phyloP scores from a whole-genome alignment of 2,888 invertebrate genomes.

The Morpho achilles region DNA sequence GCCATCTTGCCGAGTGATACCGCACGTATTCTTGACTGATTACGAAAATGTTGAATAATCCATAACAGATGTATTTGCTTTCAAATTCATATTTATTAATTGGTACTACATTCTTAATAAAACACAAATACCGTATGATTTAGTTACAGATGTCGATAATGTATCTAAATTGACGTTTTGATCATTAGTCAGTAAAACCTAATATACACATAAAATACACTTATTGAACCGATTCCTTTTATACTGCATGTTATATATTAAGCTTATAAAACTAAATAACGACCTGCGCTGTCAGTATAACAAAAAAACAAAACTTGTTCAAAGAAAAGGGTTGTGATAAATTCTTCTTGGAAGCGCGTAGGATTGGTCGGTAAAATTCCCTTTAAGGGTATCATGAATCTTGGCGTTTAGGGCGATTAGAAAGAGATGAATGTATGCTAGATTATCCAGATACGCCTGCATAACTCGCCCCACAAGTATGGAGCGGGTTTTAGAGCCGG shows the following conservation, averaged over 20 bases:
- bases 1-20: conserved; percentile 42
- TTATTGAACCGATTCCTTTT: background rate
- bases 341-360: conserved; percentile 64
- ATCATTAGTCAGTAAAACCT: background rate
- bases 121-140: no score
- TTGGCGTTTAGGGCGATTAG: conserved; percentile 59
- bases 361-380: conserved; percentile 63
- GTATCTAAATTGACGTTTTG: background rate
- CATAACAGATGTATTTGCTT: no score
- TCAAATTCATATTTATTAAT: no score
- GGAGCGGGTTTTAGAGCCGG: conserved; percentile 47
- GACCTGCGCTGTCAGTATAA: conserved; percentile 18
- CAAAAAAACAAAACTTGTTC: conserved; percentile 39
- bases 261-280: conserved; percentile 16
- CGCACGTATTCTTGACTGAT: conserved; percentile 21
- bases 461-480: conserved; percentile 42
- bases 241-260: conserved; percentile 3
- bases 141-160: no score
- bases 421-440: conserved; percentile 49
- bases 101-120: no score
- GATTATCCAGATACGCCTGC: conserved; percentile 56
- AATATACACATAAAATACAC: background rate
- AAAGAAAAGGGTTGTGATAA: conserved; percentile 57
- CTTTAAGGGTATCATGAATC: conserved; percentile 61
- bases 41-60: background rate